Base-by-base conservation (phyloP, 1,140 invertebrate genomes). In the Venustaconcha ellipsiformis region DNA sequence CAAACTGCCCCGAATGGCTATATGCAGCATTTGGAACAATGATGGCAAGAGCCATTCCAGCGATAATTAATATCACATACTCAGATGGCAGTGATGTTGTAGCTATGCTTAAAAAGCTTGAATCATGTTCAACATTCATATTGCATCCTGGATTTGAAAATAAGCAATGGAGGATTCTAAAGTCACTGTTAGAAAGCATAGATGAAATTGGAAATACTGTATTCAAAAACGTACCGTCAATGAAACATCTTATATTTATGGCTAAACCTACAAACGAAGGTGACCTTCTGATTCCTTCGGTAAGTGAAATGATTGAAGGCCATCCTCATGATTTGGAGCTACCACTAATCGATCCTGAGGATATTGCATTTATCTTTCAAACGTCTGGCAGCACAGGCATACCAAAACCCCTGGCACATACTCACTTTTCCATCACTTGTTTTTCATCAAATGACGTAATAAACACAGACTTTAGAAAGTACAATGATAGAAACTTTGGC, bases 341-440 rank as follows among this genome's bases (percentile, higher is more conserved):
- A 17, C 72, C 72, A 60, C 26, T 30, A 20, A n/a, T 74, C 13
- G 15, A 26, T 30, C 5, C 14, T 8, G 56, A 74, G 2, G 72
- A 67, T 60, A 59, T 68, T 26, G 30, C 57, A 15, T 14, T 30
- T 15, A 26, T 74, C 2, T 26, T 67, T 37, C 72, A 74, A 74
- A 74, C 72, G 4, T 74, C 72, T 14, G 72, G 72, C 57, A 74
- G 72, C 55, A 74, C 72, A 20, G 72, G 72, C 4, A 17, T 74
- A 14, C 72, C 72, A 60, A 74, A 74, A 56, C 57, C 67, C 1
- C 65, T 68, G 8, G 66, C 56, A 30, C 57, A 67, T 62, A 74
- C 57, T 4, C 64, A 74, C 30, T 18, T 17, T n/a, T 58, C 72
- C 0, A 6, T 48, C 6, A 48, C 37, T 11, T 48, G 37, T 48